Conservation (phyloP, 2,888 invertebrate genomes). For the Neuroscelio doddi region DNA sequence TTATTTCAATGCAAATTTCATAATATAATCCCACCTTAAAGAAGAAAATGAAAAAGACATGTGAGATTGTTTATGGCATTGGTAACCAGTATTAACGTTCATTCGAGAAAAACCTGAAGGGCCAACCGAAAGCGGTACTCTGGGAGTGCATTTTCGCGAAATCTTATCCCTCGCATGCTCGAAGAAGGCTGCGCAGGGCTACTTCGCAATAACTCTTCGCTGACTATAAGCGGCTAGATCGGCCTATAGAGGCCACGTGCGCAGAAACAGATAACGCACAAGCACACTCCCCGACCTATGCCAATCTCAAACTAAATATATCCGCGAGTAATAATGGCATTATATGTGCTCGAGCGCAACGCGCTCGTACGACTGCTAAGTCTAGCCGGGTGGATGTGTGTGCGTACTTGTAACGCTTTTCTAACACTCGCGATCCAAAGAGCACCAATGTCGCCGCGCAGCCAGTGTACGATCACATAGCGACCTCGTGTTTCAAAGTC, state of each 20-base stretch:
- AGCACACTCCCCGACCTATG: constrained; percentile 63
- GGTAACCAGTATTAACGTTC: no score
- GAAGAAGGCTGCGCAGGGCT: constrained; percentile 13
- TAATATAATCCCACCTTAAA: no score
- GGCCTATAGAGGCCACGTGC: constrained; percentile 61
- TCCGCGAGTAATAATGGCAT: constrained; percentile 58
- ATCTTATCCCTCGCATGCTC: constrained; percentile 1
- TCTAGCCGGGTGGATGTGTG: constrained; percentile 24
- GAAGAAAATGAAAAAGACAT: no score
- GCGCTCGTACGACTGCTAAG: constrained; percentile 4
- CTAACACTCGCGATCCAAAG: constrained; percentile 40
- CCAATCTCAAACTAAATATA: constrained; percentile 68
- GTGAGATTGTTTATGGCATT: no score
- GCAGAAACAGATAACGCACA: constrained; percentile 61
- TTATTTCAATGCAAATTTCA: no score
- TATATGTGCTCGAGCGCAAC: constrained; percentile 33
- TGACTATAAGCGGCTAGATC: constrained; percentile 60
- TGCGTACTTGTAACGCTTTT: constrained; percentile 27
- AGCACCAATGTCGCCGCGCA: constrained; percentile 42
- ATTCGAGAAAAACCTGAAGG: not conserved
- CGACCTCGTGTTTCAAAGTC: constrained; percentile 47
- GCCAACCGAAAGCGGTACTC: not conserved
- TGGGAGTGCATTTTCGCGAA: not conserved
- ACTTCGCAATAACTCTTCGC: constrained; percentile 46
- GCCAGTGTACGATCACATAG: constrained; percentile 44